Evolutionary conservation across 2,888 invertebrate genomes (phyloP).

Genomic region (Phalangium opilio): DNA sequence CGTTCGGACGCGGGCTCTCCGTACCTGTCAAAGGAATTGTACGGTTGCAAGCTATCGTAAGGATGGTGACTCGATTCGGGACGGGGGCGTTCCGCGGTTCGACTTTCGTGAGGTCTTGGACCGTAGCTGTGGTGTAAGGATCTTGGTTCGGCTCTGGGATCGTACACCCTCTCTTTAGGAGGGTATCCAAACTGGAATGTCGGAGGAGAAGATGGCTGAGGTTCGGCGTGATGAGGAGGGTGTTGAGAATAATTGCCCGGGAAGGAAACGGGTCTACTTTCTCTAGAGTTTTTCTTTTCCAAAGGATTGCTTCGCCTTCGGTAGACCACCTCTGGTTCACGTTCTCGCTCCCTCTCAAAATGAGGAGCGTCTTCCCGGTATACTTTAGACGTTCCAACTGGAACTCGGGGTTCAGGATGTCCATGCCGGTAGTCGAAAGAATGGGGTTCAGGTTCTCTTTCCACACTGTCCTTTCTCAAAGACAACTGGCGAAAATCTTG

Average conservation of each 20-base stretch:
- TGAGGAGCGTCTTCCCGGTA: neutral
- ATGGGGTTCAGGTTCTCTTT: neutral
- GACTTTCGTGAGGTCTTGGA: too few species aligned
- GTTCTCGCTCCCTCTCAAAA: neutral
- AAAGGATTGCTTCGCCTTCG: constrained; percentile 14
- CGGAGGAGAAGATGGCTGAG: too few species aligned
- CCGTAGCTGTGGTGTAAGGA: too few species aligned
- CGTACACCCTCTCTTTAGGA: too few species aligned
- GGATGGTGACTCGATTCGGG: too few species aligned
- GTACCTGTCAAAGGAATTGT: too few species aligned
- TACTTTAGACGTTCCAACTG: neutral
- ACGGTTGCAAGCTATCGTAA: too few species aligned
- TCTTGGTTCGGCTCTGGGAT: too few species aligned
- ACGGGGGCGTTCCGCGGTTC: too few species aligned
- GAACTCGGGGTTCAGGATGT: neutral
- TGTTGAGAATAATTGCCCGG: constrained; percentile 4
- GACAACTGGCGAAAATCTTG: neutral
- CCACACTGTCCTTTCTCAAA: neutral
- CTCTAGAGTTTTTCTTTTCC: constrained; percentile 11
- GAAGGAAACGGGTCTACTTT: constrained; percentile 14
- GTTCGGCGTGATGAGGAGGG: too few species aligned
- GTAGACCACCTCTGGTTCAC: constrained; percentile 11
- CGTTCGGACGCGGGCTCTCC: too few species aligned
- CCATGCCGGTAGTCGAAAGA: neutral
- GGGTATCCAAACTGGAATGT: too few species aligned